Evolutionary conservation across 53 echinoderm and acorn worm species (phyloP).

Genomic region (Echinarachnius parma): DNA sequence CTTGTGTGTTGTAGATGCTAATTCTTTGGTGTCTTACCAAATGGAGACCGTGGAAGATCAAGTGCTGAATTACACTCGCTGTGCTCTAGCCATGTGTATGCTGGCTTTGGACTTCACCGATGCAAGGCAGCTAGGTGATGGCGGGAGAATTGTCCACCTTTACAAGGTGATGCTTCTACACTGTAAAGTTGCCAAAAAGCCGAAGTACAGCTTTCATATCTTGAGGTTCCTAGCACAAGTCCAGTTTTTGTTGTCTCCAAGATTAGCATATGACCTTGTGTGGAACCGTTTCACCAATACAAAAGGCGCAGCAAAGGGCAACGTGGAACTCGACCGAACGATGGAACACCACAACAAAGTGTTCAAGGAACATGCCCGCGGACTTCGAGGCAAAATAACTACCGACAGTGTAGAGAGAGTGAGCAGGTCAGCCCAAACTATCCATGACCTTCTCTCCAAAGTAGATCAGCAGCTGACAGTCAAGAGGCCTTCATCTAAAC

Average conservation of each 20-base stretch:
- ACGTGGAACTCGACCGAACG: slow-evolving; percentile 55
- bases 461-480: slow-evolving; percentile 22
- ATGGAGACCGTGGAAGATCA: slow-evolving; percentile 38
- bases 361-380: slow-evolving; percentile 20
- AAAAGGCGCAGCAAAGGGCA: slow-evolving; percentile 20
- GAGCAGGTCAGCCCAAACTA: slow-evolving; percentile 19
- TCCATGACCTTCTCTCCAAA: slow-evolving; percentile 8
- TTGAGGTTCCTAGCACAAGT: slow-evolving; percentile 62
- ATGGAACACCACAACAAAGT: slow-evolving; percentile 54
- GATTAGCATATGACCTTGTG: slow-evolving; percentile 43
- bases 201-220: slow-evolving; percentile 53
- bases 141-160: slow-evolving; percentile 40
- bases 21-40: too few species aligned
- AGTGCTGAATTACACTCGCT: slow-evolving; percentile 48
- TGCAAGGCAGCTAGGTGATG: slow-evolving; percentile 66
- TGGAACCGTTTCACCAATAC: slow-evolving; percentile 66
- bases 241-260: slow-evolving; percentile 48
- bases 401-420: slow-evolving; percentile 25
- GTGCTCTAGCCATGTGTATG: slow-evolving; percentile 55
- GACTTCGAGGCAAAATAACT: slow-evolving; percentile 39
- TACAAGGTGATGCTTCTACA: slow-evolving; percentile 58
- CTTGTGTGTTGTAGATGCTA: too few species aligned
- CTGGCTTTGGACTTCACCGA: slow-evolving; percentile 57
- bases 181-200: slow-evolving; percentile 57
- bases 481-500: slow-evolving; percentile 30